Evolutionary conservation across 2,888 invertebrate species (phyloP).

Genomic region (Thecocarcelia acutangulata): DNA sequence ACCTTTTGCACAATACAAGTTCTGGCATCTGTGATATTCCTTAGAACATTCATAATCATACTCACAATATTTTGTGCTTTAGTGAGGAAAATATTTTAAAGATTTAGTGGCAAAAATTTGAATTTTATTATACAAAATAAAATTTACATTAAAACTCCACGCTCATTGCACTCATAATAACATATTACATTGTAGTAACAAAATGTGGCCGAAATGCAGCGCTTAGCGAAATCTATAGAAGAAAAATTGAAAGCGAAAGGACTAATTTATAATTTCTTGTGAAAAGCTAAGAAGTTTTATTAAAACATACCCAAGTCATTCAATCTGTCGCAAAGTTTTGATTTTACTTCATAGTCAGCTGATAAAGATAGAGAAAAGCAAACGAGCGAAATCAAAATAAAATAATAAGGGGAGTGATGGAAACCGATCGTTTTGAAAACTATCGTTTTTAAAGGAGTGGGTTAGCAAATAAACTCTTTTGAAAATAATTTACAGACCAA

Average conservation of each 20-base stretch:
- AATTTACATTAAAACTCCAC: background rate
- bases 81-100: background rate
- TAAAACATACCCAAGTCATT: slow-evolving; percentile 8
- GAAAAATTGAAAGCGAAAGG: background rate
- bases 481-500: too few relatives aligned
- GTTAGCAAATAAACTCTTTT: too few relatives aligned
- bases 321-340: background rate
- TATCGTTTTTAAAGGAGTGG: too few relatives aligned
- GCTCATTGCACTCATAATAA: background rate
- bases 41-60: background rate
- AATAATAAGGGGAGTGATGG: too few relatives aligned
- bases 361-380: background rate
- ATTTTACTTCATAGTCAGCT: background rate
- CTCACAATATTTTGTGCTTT: background rate
- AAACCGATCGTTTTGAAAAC: too few relatives aligned
- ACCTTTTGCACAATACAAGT: slow-evolving; percentile 1
- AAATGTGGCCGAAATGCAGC: background rate
- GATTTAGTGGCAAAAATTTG: background rate
- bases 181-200: background rate
- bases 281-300: background rate
- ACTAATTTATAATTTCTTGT: too few relatives aligned
- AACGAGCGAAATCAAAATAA: background rate
- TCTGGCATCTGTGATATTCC: background rate
- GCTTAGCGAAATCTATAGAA: background rate
- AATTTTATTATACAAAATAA: background rate